These are phyloP conservation scores for Lasioglossum malachurum DNA, from an alignment of 2,888 invertebrate genomes.

Conservation along the genomic window DNA sequence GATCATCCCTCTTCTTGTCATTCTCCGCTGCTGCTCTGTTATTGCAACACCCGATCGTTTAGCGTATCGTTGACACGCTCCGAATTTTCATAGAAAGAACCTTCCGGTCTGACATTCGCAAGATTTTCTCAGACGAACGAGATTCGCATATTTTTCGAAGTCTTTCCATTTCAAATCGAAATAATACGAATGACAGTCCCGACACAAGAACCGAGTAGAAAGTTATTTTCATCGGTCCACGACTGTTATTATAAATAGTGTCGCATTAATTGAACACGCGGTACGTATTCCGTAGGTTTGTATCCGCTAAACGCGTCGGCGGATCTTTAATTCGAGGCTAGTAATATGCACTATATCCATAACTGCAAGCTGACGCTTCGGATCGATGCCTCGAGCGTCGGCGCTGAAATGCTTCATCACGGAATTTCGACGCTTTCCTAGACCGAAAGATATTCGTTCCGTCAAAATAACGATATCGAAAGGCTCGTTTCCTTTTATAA, in stretches of 20 bases:
- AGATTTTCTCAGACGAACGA: too few species aligned
- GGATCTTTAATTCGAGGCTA: conserved; percentile 65
- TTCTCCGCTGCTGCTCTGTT: conserved; percentile 10
- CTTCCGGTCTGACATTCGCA: background rate
- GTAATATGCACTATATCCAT: conserved; percentile 77
- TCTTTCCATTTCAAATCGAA: background rate
- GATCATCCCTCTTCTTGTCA: conserved; percentile 21
- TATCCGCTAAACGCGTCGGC: conserved; percentile 44
- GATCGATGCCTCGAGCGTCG: conserved; percentile 82
- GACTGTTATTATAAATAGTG: background rate
- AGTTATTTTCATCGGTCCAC: background rate
- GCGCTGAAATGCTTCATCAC: conserved; percentile 72
- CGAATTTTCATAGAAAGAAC: background rate
- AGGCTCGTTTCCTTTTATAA: background rate
- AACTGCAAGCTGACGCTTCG: conserved; percentile 84
- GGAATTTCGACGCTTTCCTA: conserved; percentile 56
- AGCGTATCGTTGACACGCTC: background rate
- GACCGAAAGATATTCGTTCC: conserved; percentile 43
- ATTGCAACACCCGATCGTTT: conserved; percentile 10
- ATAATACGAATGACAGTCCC: background rate
- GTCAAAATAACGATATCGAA: background rate
- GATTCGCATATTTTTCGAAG: background rate
- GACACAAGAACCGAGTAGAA: background rate
- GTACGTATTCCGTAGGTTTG: conserved; percentile 25
- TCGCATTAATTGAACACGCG: conserved; percentile 14